Evolutionary conservation across 2,113 vertebrate species (phyloP).

Genomic region (Pelvicachromis taeniatus): DNA sequence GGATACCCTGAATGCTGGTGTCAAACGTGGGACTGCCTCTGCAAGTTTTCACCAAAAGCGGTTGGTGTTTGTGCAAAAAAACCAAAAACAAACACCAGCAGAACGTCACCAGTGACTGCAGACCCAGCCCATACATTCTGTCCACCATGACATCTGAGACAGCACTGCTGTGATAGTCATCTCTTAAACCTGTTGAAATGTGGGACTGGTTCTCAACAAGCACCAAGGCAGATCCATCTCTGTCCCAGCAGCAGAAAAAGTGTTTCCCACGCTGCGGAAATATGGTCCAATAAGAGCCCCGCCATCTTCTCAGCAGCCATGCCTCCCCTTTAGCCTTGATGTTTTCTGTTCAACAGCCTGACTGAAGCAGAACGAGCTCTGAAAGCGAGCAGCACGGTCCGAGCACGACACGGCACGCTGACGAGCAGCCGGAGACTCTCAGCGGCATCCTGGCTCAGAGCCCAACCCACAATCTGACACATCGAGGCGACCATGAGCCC

Average conservation of each 20-base stretch:
- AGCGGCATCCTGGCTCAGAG: conserved; percentile 30
- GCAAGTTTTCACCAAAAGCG: neutral
- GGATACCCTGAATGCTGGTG: neutral
- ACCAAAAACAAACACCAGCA: neutral
- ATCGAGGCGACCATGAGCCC: conserved; percentile 16
- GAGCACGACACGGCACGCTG: neutral
- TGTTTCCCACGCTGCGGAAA: neutral
- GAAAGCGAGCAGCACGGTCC: neutral
- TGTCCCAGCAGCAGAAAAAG: neutral
- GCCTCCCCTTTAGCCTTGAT: neutral
- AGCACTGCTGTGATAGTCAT: neutral
- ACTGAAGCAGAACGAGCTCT: neutral
- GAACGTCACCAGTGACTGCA: neutral
- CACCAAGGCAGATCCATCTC: neutral
- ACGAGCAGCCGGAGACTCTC: neutral
- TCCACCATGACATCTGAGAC: neutral
- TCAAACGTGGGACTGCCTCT: neutral
- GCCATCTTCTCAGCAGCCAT: neutral
- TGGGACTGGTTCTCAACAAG: neutral
- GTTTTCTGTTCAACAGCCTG: neutral
- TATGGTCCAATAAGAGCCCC: neutral
- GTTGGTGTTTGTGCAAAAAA: neutral
- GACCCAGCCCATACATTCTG: neutral
- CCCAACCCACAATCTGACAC: conserved; percentile 57
- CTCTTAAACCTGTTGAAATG: neutral